Conservation (phyloP, 37 sponge, comb jelly and placozoan species). For the Tethya wilhelma region DNA sequence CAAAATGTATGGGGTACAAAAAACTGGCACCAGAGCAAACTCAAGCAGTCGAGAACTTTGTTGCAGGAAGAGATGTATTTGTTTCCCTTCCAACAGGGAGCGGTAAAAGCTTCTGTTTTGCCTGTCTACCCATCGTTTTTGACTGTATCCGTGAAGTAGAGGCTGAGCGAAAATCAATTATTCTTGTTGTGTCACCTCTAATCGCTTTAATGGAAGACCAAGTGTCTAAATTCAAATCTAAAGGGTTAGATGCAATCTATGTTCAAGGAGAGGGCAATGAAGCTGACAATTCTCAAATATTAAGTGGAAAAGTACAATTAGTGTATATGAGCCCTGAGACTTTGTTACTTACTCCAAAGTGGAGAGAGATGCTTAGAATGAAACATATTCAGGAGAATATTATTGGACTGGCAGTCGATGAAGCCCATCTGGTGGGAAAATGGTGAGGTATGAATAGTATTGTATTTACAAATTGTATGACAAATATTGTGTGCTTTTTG, state of each 20-base stretch:
- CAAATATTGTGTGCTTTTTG: neutral
- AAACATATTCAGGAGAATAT: neutral
- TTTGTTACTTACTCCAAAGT: neutral
- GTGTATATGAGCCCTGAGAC: slow-evolving; percentile 31
- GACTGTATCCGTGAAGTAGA: slow-evolving; percentile 4
- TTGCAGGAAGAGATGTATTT: no score
- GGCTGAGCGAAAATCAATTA: neutral
- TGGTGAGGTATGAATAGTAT: neutral
- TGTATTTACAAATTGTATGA: neutral
- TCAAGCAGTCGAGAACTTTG: no score
- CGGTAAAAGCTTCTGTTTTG: no score
- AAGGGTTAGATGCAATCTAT: slow-evolving; percentile 4
- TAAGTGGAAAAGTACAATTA: slow-evolving; percentile 8
- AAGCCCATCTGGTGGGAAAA: slow-evolving; percentile 30
- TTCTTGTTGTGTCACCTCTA: slow-evolving; percentile 33
- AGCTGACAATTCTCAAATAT: neutral
- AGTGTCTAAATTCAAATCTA: neutral
- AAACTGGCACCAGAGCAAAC: no score
- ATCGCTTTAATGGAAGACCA: slow-evolving; percentile 44
- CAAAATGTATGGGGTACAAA: no score
- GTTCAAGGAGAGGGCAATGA: neutral
- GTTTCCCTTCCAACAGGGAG: no score
- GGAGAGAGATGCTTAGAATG: slow-evolving; percentile 9
- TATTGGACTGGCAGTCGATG: slow-evolving; percentile 32
- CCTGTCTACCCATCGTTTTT: slow-evolving; percentile 14